phyloP scores from a whole-genome alignment of 2,888 invertebrate species.

The Melanophora roralis region DNA sequence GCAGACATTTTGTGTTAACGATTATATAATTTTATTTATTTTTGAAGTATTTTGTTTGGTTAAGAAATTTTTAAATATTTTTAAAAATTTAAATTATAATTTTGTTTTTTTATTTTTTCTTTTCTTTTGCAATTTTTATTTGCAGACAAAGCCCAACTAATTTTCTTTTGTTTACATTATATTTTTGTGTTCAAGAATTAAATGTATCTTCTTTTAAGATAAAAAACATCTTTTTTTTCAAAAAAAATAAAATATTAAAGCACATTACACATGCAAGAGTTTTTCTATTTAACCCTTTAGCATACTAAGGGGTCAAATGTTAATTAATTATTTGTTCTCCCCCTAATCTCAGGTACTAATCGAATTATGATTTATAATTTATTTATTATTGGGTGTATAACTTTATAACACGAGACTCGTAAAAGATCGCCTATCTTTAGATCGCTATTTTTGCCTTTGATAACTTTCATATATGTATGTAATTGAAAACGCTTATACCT shows the following conservation, averaged over 20 bases:
- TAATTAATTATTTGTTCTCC: no score
- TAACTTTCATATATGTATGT: no score
- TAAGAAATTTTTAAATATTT: neutral
- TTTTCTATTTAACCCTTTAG: constrained; percentile 1
- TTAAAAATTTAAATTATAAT: neutral
- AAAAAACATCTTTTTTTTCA: no score
- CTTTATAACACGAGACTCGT: no score
- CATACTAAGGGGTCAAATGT: neutral
- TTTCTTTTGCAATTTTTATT: neutral
- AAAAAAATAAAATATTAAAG: neutral
- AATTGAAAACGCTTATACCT: no score
- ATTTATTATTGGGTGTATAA: no score
- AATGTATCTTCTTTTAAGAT: no score
- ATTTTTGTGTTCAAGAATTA: neutral
- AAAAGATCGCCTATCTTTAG: no score
- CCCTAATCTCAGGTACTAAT: no score
- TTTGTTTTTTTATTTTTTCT: neutral
- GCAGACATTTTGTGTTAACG: constrained; percentile 52
- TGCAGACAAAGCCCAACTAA: neutral
- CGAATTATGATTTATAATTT: no score
- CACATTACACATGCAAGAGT: no score
- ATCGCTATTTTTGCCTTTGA: no score
- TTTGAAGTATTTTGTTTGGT: neutral
- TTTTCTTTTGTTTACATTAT: neutral
- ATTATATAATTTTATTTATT: neutral